Percentiles rank a stretch among this genome's conserved stretches.
phyloP scores from a whole-genome alignment of 2,797 vertebrate genomes.

The Coreius guichenoti region DNA sequence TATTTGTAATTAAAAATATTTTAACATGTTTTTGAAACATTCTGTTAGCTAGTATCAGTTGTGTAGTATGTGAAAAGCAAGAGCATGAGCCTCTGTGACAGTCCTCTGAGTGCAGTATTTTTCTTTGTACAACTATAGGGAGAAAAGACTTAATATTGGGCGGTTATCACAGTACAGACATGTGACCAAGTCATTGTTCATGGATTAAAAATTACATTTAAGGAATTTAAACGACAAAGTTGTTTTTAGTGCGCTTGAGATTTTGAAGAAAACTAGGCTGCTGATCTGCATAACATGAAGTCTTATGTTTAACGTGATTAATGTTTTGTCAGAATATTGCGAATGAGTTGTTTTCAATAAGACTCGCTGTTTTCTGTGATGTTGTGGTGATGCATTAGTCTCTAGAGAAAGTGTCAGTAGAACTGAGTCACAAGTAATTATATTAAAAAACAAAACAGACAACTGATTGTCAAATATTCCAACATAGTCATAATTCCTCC shows the following conservation, averaged over 20 bases:
- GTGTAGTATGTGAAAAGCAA: not conserved
- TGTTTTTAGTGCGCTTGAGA: not conserved
- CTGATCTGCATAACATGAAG: not conserved
- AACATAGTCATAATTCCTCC: not conserved
- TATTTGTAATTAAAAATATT: slow-evolving; percentile 2
- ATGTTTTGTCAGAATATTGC: not conserved
- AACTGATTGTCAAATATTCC: not conserved
- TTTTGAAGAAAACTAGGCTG: not conserved
- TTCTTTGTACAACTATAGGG: not conserved
- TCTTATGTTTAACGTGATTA: not conserved
- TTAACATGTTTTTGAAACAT: slow-evolving; percentile 4
- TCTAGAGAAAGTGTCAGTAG: not conserved
- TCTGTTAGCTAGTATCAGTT: not conserved
- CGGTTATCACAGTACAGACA: slow-evolving; percentile 2
- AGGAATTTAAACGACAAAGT: not conserved
- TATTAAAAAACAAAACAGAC: not conserved
- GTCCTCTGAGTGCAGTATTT: not conserved
- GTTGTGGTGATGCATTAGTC: not conserved
- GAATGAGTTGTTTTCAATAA: not conserved
- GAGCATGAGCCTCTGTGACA: not conserved
- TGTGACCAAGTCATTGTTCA: slow-evolving; percentile 16
- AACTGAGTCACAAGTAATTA: not conserved
- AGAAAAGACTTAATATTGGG: not conserved
- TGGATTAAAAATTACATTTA: slow-evolving; percentile 22
- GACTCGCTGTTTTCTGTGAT: not conserved